Base-by-base conservation (phyloP, 1,140 invertebrate species). In the Venustaconcha ellipsiformis region DNA sequence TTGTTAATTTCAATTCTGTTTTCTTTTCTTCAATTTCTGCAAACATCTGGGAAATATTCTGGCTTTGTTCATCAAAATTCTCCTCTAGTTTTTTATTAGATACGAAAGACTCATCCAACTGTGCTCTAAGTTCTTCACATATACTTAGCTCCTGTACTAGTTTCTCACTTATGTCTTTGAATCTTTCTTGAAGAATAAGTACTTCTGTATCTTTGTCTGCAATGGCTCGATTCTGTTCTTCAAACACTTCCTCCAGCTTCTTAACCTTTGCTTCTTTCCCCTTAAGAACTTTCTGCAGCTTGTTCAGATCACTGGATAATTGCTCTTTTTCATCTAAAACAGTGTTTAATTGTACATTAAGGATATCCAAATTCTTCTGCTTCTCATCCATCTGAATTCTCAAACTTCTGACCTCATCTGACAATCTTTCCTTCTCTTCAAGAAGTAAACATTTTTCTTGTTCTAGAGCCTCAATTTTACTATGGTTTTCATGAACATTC, bases 231-330 rank as follows among this genome's bases (percentile, higher is more conserved):
- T 67, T 55, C 26, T 72, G 72, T 67, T 77, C 75, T 67, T 57
- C 59, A 18, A 77, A 26, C 15, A 60, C 6, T 68, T 70, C 69
- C 26, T 77, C 75, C 68, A 72, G 66, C 63, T 72, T 71, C 37
- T 77, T 77, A 15, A 77, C 14, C 62, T 77, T 77, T 30, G 75
- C 69, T 67, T 77, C 75, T 77, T 77, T 77, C 20, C 75, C 75
- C 68, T 57, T 72, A 55, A 68, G 72, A 17, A 77, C 70, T 67
- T 77, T 77, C 20, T 72, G 69, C 23, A 77, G 55, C 63, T 77
- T 77, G n/a, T 58, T 23, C 59, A 37, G 57, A 60, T 72, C 69
- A n/a, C 57, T 58, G 17, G 57, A 23, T 30, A 77, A 65, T 55
- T 77, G 67, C 57, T 77, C 75, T 57, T 67, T 77, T 57, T 77